Base-by-base conservation (phyloP, 2,113 vertebrate species). In the Percina caprodes region DNA sequence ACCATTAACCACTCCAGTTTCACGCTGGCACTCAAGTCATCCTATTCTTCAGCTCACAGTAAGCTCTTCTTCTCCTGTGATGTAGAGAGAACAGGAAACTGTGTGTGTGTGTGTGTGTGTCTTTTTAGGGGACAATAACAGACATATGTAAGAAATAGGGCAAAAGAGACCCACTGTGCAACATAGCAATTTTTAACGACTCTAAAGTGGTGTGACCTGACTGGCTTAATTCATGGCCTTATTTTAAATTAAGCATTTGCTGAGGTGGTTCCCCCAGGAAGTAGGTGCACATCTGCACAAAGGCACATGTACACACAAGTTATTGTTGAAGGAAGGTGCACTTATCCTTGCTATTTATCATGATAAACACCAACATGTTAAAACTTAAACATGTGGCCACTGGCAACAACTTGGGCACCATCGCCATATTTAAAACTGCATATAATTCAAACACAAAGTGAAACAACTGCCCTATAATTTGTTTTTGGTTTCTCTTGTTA, bases 211-310 rank as follows among this genome's bases (percentile, higher is more conserved):
- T 2, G 33, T 69, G 79, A 80, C 35, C 62, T 67, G 21, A 67
- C 67, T 60, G 63, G 51, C 12, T 78, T 81, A 26, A 84, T 78
- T 83, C 70, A 60, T 55, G 35, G 10, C 14, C 1, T 70, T 58
- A 81, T 54, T 68, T 83, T 61, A 79, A 69, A 82, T 74, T 19
- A 80, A 81, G 82, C 83, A 24, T 82, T 88, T 85, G 88, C 86
- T 88, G 81, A 90, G 86, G 89, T 90, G 80, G 87, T 90, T 91
- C 83, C 83, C 89, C 83, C 76, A 90, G 91, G 90, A 93, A 88
- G 86, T 80, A 65, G 62, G 45, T 70, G 74, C 85, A 83, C 51
- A 33, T 68, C 67, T 83, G 85, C 82, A 80, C 73, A 84, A 75
- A 75, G 45, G n/a, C 69, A 73, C 30, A 77, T 46, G 49, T 55